Conservation (phyloP, 2,888 invertebrate genomes). For the Halocaridina rubra region DNA sequence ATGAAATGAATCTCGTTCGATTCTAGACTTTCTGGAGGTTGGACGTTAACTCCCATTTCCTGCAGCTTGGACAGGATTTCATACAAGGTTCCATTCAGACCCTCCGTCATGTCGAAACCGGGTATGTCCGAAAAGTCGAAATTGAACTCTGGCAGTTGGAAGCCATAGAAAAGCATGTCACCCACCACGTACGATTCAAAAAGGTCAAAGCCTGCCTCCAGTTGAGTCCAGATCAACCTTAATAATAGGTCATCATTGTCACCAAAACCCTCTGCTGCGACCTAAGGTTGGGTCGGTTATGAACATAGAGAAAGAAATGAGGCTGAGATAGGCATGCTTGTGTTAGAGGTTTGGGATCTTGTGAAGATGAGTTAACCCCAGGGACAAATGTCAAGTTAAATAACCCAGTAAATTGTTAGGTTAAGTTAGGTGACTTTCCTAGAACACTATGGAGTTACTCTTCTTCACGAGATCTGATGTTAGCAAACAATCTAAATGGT, state of each 20-base stretch:
- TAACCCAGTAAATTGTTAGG: too few relatives aligned
- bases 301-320: too few relatives aligned
- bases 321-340: too few relatives aligned
- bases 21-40: not conserved
- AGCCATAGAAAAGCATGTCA: slow-evolving; percentile 54
- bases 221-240: slow-evolving; percentile 35
- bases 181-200: slow-evolving; percentile 30
- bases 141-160: slow-evolving; percentile 39
- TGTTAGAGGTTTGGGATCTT: too few relatives aligned
- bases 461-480: too few relatives aligned
- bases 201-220: slow-evolving; percentile 45
- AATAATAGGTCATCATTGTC: not conserved
- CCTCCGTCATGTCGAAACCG: not conserved
- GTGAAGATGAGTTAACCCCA: too few relatives aligned
- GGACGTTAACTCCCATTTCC: not conserved
- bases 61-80: slow-evolving; percentile 6
- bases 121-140: slow-evolving; percentile 40
- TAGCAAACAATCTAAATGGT: too few relatives aligned
- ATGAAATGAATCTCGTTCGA: slow-evolving; percentile 14
- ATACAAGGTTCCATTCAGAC: slow-evolving; percentile 25
- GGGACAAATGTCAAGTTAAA: too few relatives aligned
- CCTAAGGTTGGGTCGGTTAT: not conserved
- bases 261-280: not conserved
- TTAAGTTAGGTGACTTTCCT: too few relatives aligned
- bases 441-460: too few relatives aligned